These are phyloP conservation scores for Phortica magna DNA, from an alignment of 2,888 invertebrate species.

Conservation along the genomic window DNA sequence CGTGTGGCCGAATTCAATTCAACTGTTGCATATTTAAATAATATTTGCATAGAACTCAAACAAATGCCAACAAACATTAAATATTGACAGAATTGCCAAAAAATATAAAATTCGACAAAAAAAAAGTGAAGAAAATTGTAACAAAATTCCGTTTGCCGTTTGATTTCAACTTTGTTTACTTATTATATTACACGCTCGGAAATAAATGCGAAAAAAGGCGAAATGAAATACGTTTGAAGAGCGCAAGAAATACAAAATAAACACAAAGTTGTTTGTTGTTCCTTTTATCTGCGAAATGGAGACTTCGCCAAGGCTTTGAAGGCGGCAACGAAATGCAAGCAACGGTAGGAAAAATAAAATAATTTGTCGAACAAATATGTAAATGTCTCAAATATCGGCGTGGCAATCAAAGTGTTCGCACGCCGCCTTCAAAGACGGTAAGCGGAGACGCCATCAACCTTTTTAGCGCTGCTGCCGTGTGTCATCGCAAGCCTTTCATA, in stretches of 20 bases:
- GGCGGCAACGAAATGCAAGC: background rate
- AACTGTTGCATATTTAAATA: background rate
- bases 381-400: no score
- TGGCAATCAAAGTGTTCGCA: background rate
- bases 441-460: background rate
- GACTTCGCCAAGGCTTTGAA: no score
- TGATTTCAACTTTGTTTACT: background rate
- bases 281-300: no score
- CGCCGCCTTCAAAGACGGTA: conserved; percentile 12
- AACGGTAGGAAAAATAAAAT: background rate
- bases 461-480: conserved; percentile 5
- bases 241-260: background rate
- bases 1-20: background rate
- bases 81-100: background rate
- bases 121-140: conserved; percentile 41
- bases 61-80: background rate
- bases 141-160: conserved; percentile 39
- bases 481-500: conserved; percentile 22
- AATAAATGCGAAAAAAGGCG: no score
- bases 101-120: conserved; percentile 19
- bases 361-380: background rate
- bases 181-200: background rate
- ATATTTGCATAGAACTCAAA: background rate
- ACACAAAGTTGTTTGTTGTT: background rate
- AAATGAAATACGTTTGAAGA: no score